Base-by-base conservation (phyloP, 2,113 vertebrate genomes). In the Cricetomys ansorgei region DNA sequence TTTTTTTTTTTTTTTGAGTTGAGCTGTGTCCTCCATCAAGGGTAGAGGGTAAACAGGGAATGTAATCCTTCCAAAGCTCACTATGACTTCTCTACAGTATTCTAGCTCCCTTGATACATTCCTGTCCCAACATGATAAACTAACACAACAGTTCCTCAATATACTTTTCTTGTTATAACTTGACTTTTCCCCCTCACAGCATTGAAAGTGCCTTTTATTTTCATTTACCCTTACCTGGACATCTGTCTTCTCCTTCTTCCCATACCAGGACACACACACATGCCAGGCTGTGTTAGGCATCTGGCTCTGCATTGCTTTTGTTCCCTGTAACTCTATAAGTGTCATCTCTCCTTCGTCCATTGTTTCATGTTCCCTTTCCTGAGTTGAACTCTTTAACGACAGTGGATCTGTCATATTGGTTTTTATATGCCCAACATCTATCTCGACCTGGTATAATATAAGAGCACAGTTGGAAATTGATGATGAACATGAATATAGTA, bases 1-100 rank as follows among this genome's bases (percentile, higher is more conserved):
- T 48, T 50, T 91, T 93, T 76, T 64, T 37, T 48, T 92, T 93
- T 92, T 27, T 85, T 86, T 95, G 50, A 73, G 48, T 88, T 90
- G 65, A 89, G 45, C 65, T 72, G 19, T 40, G 3, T 50, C 15
- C 48, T 93, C 23, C n/a, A 5, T 31, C n/a, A 94, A 76, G 89
- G 37, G 8, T 37, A 34, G 23, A 25, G 16, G 62, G 3, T 72
- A 0, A 7, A 4, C 16, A 27, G 40, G 16, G 76, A 96, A 62
- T 83, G 6, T 23, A 1, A 9, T 21, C 10, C 2, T 89, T 73
- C 67, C 34, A 37, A 25, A 92, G 75, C 50, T 69, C 31, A 19
- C 72, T 19, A 21, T 77, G 4, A 5, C 2, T 37, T 92, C 59
- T 88, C 2, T 57, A 1, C 16, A 67, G 21, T 21, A 21, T 64